Conservation (phyloP, 1,140 invertebrate species). For the Bicyclus anynana region DNA sequence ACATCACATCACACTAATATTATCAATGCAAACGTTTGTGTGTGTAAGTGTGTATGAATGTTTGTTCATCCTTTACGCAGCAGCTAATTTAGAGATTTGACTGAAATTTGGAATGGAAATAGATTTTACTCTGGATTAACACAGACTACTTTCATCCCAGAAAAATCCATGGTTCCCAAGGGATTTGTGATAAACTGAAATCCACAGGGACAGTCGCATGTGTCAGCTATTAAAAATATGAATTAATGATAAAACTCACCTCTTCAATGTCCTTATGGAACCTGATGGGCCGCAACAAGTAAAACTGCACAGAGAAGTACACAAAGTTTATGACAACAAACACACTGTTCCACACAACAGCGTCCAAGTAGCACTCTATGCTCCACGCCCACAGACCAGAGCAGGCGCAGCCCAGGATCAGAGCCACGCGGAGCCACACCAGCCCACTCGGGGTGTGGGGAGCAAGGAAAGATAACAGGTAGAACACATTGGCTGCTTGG, state of each 20-base stretch:
- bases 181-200: no score
- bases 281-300: slow-evolving; percentile 88
- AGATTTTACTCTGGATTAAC: no score
- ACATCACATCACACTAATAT: no score
- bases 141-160: no score
- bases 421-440: slow-evolving; percentile 85
- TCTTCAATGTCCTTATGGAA: slow-evolving; percentile 92
- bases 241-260: slow-evolving; percentile 68
- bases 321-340: slow-evolving; percentile 90
- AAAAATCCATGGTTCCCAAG: no score
- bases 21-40: no score
- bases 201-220: no score
- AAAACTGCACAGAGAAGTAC: slow-evolving; percentile 88
- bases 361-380: slow-evolving; percentile 90
- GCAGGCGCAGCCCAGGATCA: slow-evolving; percentile 88
- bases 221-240: no score
- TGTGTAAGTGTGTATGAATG: no score
- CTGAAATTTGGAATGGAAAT: no score
- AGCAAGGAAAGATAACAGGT: slow-evolving; percentile 88
- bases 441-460: slow-evolving; percentile 88
- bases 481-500: slow-evolving; percentile 90
- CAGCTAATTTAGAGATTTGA: no score
- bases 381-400: slow-evolving; percentile 90
- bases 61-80: no score
- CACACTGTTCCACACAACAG: slow-evolving; percentile 90